Percentiles rank a stretch among this genome's conserved stretches.
Evolutionary conservation across 2,888 invertebrate species (phyloP).

Genomic region (Saturnia pavonia): DNA sequence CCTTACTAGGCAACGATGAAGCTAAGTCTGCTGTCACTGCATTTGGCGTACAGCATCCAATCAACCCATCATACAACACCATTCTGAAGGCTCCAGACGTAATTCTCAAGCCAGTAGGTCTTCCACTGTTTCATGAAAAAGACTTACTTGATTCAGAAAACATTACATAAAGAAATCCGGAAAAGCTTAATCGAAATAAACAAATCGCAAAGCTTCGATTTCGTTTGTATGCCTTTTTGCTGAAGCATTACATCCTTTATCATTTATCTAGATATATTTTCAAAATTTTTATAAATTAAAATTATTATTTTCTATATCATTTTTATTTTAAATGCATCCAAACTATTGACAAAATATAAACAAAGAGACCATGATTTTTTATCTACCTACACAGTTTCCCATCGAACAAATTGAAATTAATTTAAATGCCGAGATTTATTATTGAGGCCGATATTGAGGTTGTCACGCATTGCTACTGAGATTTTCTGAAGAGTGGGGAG

Average conservation of each 20-base stretch:
- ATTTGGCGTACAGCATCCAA: conserved; percentile 60
- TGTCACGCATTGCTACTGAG: too few relatives aligned
- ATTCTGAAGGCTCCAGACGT: conserved; percentile 52
- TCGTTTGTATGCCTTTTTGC: background rate
- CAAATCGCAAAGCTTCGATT: background rate
- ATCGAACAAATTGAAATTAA: too few relatives aligned
- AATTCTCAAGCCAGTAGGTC: conserved; percentile 52
- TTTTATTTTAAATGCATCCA: background rate
- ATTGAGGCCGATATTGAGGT: too few relatives aligned
- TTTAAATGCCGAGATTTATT: too few relatives aligned
- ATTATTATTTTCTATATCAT: background rate
- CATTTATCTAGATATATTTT: background rate
- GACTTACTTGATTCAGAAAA: conserved; percentile 43
- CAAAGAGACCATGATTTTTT: too few relatives aligned
- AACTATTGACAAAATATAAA: too few relatives aligned
- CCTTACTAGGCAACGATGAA: conserved; percentile 68
- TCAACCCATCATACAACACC: conserved; percentile 66
- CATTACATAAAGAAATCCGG: conserved; percentile 5
- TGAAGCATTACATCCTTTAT: background rate
- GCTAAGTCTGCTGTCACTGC: conserved; percentile 55
- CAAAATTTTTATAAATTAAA: too few relatives aligned
- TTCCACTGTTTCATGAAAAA: conserved; percentile 64
- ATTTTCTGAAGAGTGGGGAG: too few relatives aligned
- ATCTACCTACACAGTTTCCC: too few relatives aligned
- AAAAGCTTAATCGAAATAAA: conserved; percentile 1